Conservation (phyloP, 2,113 vertebrate genomes). For the Pangasianodon gigas region DNA sequence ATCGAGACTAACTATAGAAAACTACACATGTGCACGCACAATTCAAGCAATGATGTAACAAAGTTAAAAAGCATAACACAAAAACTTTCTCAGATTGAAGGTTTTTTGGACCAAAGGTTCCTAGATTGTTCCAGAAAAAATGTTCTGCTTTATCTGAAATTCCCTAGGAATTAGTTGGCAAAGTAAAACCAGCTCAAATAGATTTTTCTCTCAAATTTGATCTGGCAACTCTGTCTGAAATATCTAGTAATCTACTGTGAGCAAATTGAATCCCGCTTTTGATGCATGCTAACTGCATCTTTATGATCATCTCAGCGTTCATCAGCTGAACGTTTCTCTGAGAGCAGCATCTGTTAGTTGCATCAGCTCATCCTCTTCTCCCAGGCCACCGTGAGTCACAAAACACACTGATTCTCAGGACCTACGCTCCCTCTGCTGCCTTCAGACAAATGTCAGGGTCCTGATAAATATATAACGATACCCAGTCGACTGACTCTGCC, state of each 20-base stretch:
- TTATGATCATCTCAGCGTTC: background rate
- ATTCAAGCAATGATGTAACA: background rate
- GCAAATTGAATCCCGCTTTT: background rate
- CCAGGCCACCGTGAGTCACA: conserved; percentile 47
- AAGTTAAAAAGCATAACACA: background rate
- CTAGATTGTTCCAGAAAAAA: background rate
- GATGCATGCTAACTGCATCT: background rate
- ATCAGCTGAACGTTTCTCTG: background rate
- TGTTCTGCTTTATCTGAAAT: background rate
- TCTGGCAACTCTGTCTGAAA: background rate
- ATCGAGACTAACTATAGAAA: too few species aligned
- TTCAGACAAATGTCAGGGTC: conserved; percentile 48
- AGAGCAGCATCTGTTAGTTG: conserved; percentile 56
- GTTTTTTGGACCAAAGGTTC: background rate
- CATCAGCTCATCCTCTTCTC: conserved; percentile 47
- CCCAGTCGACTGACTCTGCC: conserved; percentile 7
- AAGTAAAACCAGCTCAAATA: background rate
- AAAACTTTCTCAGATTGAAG: background rate
- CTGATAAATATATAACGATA: conserved; percentile 48
- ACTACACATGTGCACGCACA: background rate
- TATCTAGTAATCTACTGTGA: background rate
- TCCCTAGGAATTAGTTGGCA: background rate
- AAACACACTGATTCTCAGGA: conserved; percentile 50
- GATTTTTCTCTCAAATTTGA: background rate
- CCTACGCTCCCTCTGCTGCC: conserved; percentile 49